phyloP scores from a whole-genome alignment of 1,140 invertebrate species.

The Drosophila ohnishii region DNA sequence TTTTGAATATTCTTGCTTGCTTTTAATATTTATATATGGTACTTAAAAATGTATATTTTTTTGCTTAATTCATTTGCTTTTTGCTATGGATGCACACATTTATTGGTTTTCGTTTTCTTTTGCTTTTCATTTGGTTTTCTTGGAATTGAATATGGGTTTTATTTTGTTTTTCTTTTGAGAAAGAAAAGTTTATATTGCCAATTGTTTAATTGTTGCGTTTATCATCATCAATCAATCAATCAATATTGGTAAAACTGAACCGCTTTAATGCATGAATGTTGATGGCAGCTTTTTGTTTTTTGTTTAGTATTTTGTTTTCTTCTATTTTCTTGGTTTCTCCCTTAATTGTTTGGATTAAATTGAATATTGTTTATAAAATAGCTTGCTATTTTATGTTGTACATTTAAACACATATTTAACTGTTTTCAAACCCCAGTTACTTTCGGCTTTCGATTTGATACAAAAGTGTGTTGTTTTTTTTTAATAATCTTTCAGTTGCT shows the following conservation, averaged over 20 bases:
- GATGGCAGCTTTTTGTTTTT: constrained; percentile 71
- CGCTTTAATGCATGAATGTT: constrained; percentile 44
- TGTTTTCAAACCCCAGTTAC: constrained; percentile 46
- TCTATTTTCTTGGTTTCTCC: constrained; percentile 10
- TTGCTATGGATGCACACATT: constrained; percentile 77
- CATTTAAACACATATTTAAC: constrained; percentile 67
- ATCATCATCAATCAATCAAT: constrained; percentile 36
- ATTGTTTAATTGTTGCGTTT: constrained; percentile 56
- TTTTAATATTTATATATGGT: constrained; percentile 63
- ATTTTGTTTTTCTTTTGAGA: constrained; percentile 35
- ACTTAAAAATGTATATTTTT: constrained; percentile 72
- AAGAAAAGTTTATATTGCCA: constrained; percentile 59
- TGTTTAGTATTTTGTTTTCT: not conserved
- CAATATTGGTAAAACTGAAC: constrained; percentile 44
- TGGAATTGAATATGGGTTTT: constrained; percentile 64
- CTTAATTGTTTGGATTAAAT: constrained; percentile 45
- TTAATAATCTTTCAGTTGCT: constrained; percentile 49
- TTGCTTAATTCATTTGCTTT: constrained; percentile 31
- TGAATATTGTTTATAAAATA: constrained; percentile 71
- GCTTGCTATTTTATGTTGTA: constrained; percentile 57
- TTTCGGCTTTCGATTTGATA: constrained; percentile 44
- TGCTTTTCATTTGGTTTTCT: constrained; percentile 23
- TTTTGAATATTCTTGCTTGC: constrained; percentile 59
- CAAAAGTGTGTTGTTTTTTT: constrained; percentile 48
- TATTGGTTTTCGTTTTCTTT: constrained; percentile 40